These are phyloP conservation scores for Brienomyrus brachyistius DNA, from an alignment of 2,113 vertebrate species.

Conservation along the genomic window DNA sequence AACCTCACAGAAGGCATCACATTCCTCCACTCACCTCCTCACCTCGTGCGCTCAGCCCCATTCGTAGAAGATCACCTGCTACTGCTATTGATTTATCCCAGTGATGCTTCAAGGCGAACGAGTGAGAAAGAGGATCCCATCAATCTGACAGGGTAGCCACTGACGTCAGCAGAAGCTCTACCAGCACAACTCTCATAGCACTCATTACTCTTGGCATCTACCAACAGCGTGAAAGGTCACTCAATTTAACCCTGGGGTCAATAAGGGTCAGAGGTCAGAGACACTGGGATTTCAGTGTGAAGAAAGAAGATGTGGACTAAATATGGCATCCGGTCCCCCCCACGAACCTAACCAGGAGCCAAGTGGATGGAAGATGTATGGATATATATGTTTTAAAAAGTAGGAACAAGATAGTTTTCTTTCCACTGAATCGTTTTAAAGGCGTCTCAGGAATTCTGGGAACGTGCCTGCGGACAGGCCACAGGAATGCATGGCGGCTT, in stretches of 20 bases:
- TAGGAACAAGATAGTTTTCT: slow-evolving; percentile 27
- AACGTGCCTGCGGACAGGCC: slow-evolving; percentile 40
- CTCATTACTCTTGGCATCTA: neutral
- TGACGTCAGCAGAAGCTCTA: neutral
- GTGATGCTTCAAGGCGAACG: neutral
- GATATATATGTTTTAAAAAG: slow-evolving; percentile 4
- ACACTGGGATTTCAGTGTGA: neutral
- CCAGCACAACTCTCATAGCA: neutral
- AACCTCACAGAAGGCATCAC: neutral
- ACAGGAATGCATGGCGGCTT: slow-evolving; percentile 41
- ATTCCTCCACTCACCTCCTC: neutral
- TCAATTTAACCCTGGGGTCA: neutral
- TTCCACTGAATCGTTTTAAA: slow-evolving; percentile 38
- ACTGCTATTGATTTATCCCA: neutral
- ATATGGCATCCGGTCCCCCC: neutral
- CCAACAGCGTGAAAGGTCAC: neutral
- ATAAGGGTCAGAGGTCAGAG: slow-evolving; percentile 10
- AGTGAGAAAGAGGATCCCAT: neutral
- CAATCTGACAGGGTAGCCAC: neutral
- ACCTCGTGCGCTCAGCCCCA: neutral
- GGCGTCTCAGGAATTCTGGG: slow-evolving; percentile 40
- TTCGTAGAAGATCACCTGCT: neutral
- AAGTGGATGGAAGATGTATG: neutral
- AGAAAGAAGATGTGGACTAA: neutral
- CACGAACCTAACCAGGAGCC: neutral